Evolutionary conservation across 2,888 invertebrate species (phyloP), one percentile per base, ranked within the genome.

Genomic region (Keiferia lycopersicella): DNA sequence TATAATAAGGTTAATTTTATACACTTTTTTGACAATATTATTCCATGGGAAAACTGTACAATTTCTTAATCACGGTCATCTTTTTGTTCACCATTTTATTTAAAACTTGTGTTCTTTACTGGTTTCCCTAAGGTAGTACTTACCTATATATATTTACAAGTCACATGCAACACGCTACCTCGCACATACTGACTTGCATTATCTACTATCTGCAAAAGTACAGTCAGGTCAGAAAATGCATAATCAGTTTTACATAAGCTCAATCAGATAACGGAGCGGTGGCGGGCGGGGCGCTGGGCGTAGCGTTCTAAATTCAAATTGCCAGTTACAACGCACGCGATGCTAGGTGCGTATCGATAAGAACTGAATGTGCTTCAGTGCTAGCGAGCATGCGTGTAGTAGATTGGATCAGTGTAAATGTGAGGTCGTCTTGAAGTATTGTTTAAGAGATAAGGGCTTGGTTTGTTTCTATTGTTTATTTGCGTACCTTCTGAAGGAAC

Each of bases 281-380:
- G 70, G 78, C 77, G 80, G 91, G 90, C 88, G 89, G 79, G 79
- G 66, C 67, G 58, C 63, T 66, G 82, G 89, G 88, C 86, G 88
- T 74, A 76, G 79, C 78, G 82, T 82, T 86, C 88, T 84, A 87
- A 82, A 88, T 90, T 86, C 83, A 84, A 88, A 89, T 86, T 86
- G 80, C 84, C 79, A 79, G 85, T 82, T 84, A 79, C 83, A 72
- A 61, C 74, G 76, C 83, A 84, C 83, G 83, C 82, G 75, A 53
- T 85, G 80, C 80, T 79, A 81, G 81, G 80, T 85, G 83, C 84
- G 73, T 81, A 78, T 73, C 74, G 75, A 74, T 73, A 72, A 71
- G 56, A 56, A 34, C 26, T 22, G 53, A 68, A 68, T 2, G 51
- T 51, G 22, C 20, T 56, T 30, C 56, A 26, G 34, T 16, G 26